These are phyloP conservation scores for Phylloscopus trochilus DNA, from an alignment of 2,113 vertebrate genomes.

Conservation along the genomic window DNA sequence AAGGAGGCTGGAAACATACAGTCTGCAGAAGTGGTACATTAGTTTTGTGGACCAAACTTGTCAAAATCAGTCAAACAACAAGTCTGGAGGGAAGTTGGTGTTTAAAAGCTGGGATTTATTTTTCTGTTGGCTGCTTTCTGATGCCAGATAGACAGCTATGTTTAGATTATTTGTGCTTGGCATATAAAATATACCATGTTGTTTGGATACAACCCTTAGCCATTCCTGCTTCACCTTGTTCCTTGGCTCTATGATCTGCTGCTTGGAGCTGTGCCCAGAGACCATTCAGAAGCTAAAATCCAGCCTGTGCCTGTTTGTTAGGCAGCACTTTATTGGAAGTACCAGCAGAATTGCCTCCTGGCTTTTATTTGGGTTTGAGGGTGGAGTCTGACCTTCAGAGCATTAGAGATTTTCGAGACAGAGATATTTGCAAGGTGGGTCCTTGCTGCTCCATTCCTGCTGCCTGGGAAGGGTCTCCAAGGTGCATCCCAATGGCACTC, in stretches of 20 bases:
- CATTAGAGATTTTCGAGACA: not conserved
- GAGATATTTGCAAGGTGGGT: not conserved
- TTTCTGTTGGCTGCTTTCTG: not conserved
- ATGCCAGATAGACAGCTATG: not conserved
- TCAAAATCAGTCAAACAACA: not conserved
- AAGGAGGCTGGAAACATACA: not conserved
- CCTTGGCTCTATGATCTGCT: not conserved
- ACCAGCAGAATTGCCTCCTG: not conserved
- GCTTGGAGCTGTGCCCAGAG: not conserved
- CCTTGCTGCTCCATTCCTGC: not conserved
- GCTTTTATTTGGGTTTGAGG: not conserved
- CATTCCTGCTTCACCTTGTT: not conserved
- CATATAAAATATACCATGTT: not conserved
- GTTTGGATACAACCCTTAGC: not conserved
- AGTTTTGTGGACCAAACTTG: not conserved
- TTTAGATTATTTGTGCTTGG: slow-evolving; percentile 6
- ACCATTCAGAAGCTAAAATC: not conserved
- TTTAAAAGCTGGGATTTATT: not conserved
- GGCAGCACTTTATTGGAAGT: not conserved
- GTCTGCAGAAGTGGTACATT: not conserved
- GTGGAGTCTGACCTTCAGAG: not conserved
- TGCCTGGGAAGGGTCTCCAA: not conserved
- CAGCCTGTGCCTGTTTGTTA: not conserved
- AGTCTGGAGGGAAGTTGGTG: not conserved
- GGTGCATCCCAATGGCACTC: not conserved